Evolutionary conservation across 2,888 invertebrate species (phyloP).

Genomic region (Philonicus albiceps): DNA sequence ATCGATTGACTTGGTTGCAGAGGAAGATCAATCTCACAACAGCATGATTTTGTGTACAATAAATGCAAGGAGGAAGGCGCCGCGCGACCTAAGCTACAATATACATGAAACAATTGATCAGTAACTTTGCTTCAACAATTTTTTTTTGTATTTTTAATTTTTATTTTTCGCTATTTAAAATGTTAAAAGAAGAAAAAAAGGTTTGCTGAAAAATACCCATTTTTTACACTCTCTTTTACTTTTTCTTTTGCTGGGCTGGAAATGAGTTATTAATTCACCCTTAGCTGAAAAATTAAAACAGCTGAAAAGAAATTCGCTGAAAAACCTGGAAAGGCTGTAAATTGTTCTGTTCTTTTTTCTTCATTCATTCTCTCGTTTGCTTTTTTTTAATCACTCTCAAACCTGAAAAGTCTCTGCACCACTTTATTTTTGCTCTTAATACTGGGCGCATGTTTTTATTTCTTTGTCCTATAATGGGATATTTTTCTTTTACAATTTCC

Average conservation of each 20-base stretch:
- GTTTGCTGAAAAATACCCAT: conserved; percentile 5
- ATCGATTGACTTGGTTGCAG: conserved; percentile 37
- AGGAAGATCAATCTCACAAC: conserved; percentile 48
- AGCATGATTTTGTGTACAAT: conserved; percentile 47
- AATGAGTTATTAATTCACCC: conserved; percentile 2
- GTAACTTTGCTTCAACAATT: conserved; percentile 32
- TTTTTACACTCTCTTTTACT: not conserved
- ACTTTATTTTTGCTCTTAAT: not conserved
- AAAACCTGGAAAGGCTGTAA: conserved; percentile 26
- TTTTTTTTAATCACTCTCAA: not conserved
- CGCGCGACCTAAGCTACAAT: conserved; percentile 50
- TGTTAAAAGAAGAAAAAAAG: conserved; percentile 14
- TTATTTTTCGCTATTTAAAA: not conserved
- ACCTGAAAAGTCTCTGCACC: conserved; percentile 39
- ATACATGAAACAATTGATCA: conserved; percentile 49
- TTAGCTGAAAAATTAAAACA: conserved; percentile 49
- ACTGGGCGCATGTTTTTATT: not conserved
- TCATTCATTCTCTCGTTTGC: not conserved
- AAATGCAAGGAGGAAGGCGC: conserved; percentile 44
- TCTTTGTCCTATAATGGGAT: not conserved
- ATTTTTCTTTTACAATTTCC: not conserved
- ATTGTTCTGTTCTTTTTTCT: not conserved
- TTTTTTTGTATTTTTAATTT: not conserved
- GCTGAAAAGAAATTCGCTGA: conserved; percentile 47
- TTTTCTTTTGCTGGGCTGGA: conserved; percentile 35